Evolutionary conservation across 2,113 vertebrate species (phyloP).

Genomic region (Seriola quinqueradiata): DNA sequence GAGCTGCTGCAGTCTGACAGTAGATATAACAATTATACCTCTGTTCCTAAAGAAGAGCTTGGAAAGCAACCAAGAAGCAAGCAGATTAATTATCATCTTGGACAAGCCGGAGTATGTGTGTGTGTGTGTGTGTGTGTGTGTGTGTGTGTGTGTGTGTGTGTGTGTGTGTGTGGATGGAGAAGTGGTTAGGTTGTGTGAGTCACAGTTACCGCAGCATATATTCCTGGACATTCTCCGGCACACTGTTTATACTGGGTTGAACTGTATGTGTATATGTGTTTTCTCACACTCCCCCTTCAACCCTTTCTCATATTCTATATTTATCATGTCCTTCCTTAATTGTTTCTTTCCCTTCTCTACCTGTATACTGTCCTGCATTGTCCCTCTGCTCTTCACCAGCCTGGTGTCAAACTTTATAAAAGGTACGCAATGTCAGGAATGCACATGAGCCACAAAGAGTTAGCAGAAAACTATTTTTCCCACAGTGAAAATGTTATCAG

Average conservation of each 20-base stretch:
- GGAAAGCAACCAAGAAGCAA: constrained; percentile 65
- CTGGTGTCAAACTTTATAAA: not conserved
- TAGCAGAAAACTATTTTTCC: not conserved
- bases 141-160: constrained; percentile 45
- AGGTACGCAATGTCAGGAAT: not conserved
- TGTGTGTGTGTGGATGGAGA: constrained; percentile 55
- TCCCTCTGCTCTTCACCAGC: not conserved
- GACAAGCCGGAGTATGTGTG: constrained; percentile 39
- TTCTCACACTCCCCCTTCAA: constrained; percentile 48
- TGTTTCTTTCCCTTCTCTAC: constrained; percentile 39
- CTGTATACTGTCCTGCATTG: constrained; percentile 3
- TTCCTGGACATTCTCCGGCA: constrained; percentile 71
- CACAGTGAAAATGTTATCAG: not conserved
- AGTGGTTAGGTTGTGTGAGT: constrained; percentile 70
- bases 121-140: constrained; percentile 36
- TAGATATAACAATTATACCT: constrained; percentile 65
- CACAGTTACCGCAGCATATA: constrained; percentile 69
- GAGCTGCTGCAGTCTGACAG: constrained; percentile 44
- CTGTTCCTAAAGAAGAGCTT: constrained; percentile 66
- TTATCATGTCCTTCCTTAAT: constrained; percentile 41
- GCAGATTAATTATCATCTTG: constrained; percentile 73
- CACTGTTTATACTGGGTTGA: constrained; percentile 70
- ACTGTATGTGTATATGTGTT: constrained; percentile 35
- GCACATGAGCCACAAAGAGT: not conserved
- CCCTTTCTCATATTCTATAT: constrained; percentile 45